Evolutionary conservation across 2,888 invertebrate genomes (phyloP), one percentile per base, ranked within the genome.

Genomic region (Syritta pipiens): DNA sequence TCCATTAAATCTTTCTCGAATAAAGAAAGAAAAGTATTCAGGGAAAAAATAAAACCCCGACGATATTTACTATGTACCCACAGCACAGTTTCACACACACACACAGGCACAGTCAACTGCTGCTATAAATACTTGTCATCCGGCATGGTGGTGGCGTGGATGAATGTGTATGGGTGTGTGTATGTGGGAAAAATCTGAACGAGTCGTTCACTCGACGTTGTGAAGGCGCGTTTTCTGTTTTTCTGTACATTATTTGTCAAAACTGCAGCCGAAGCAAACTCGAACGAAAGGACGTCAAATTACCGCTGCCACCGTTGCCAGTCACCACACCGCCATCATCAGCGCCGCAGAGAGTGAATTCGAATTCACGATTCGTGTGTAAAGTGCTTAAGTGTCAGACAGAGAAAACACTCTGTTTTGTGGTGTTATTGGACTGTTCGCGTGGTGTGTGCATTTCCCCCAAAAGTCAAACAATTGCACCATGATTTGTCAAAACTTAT

Each of bases 401-500:
- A 57, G 55, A 67, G 57, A 57, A 67, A 28, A 49, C 57, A 49
- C 40, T 55, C 55, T 55, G 37, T 59, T 17, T 37, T 32, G 55
- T 57, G 30, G 12, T 49, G 40, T 51, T 35, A 48, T 42, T 49
- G 49, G n/a, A n/a, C 32, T 65, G 14, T 26, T 65, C 35, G 44
- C 9, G 24, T 32, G n/a, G 44, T 55, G 59, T 24, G 20, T 60
- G 69, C 69, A 69, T 51, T 69, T 69, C 51, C 59, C n/a, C 35
- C 59, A 60, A 59, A 69, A 69, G 59, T 69, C 59, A 63, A 69
- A 69, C 57, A 68, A 68, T 68, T 68, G 57, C 57, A 59, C 3
- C 10, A 24, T 17, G 59, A 68, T 68, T 68, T 68, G 68, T 68
- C 68, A 68, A 59, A 68, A 49, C 30, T 42, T 30, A 22, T 48